Evolutionary conservation across 23 tunicate genomes (phyloP).

Genomic region (Corella eumyota): DNA sequence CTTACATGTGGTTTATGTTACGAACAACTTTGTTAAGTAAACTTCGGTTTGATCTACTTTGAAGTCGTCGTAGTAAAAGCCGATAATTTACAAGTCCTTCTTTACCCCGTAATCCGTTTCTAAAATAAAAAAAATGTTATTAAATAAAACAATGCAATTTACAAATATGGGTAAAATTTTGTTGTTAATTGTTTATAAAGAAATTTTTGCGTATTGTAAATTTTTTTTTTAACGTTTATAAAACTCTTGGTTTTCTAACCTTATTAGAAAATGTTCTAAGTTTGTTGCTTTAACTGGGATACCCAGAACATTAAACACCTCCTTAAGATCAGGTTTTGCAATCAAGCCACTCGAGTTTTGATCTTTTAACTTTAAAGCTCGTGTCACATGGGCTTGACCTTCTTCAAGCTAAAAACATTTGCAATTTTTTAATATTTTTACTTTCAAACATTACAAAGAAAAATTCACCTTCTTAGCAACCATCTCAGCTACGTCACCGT

Average conservation of each 20-base stretch:
- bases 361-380: slow-evolving; percentile 47
- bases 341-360: slow-evolving; percentile 29
- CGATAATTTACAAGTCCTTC: slow-evolving; percentile 63
- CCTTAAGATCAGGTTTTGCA: slow-evolving; percentile 52
- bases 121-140: slow-evolving; percentile 1
- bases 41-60: slow-evolving; percentile 61
- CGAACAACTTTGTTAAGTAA: slow-evolving; percentile 66
- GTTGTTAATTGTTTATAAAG: background rate
- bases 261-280: slow-evolving; percentile 66
- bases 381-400: slow-evolving; percentile 37
- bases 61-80: slow-evolving; percentile 54
- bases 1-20: slow-evolving; percentile 66
- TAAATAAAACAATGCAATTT: background rate
- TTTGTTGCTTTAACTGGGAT: slow-evolving; percentile 42
- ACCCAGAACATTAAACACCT: slow-evolving; percentile 24
- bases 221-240: background rate
- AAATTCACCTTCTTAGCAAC: slow-evolving; percentile 49
- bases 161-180: background rate
- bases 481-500: slow-evolving; percentile 39
- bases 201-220: background rate
- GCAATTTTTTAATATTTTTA: no score
- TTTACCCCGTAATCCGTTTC: slow-evolving; percentile 72
- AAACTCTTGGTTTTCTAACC: slow-evolving; percentile 13
- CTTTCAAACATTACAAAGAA: background rate
- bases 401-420: slow-evolving; percentile 85